Conservation (phyloP, 2,797 vertebrate species). For the Sebastes miniatus region DNA sequence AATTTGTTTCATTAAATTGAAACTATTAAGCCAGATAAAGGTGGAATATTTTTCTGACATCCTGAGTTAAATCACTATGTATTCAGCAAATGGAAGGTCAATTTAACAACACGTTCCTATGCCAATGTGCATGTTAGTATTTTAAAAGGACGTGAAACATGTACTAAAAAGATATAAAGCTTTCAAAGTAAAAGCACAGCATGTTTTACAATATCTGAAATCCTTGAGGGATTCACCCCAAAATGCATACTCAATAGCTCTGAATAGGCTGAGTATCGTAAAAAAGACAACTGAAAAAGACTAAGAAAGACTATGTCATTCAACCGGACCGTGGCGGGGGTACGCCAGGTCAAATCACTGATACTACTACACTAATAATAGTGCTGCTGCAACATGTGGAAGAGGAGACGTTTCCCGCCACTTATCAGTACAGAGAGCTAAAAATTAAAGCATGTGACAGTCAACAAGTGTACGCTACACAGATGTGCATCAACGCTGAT, state of each 20-base stretch:
- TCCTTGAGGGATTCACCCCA: background rate
- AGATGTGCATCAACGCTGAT: background rate
- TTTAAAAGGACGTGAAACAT: background rate
- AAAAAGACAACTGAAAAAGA: background rate
- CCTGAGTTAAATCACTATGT: background rate
- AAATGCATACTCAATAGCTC: background rate
- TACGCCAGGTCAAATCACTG: background rate
- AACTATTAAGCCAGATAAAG: background rate
- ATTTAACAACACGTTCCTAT: constrained; percentile 1
- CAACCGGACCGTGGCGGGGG: background rate
- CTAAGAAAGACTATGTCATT: background rate
- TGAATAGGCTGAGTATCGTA: background rate
- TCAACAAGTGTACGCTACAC: background rate
- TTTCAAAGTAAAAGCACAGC: background rate
- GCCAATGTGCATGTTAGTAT: background rate
- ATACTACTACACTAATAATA: background rate
- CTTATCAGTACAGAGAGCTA: background rate
- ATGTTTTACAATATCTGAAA: background rate
- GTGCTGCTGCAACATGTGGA: background rate
- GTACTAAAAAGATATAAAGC: background rate
- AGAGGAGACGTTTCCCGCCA: background rate
- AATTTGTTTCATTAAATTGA: background rate
- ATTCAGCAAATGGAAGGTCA: background rate
- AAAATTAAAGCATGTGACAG: background rate
- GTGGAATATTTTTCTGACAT: background rate